These are phyloP conservation scores for Ptychobarbus kaznakovi DNA, from an alignment of 2,797 vertebrate genomes.

Conservation along the genomic window DNA sequence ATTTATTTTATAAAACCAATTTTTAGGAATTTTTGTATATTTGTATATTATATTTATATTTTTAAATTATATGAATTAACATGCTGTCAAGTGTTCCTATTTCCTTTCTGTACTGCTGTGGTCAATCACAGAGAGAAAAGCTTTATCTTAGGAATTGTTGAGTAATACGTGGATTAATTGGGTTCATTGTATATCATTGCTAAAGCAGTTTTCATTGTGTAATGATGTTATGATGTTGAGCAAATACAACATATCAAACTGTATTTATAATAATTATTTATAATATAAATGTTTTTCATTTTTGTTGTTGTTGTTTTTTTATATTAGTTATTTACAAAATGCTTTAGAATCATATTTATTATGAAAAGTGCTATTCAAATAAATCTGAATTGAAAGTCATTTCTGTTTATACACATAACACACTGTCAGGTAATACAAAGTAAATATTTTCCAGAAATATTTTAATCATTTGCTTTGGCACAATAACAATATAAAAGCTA, in stretches of 20 bases:
- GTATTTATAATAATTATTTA: slow-evolving; percentile 1
- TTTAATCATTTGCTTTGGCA: neutral
- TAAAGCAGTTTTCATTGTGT: neutral
- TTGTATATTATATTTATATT: no score
- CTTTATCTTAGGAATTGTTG: neutral
- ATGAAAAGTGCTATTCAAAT: neutral
- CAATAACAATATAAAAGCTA: neutral
- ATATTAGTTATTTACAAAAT: neutral
- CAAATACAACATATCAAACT: no score
- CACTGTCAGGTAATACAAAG: no score
- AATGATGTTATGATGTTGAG: neutral
- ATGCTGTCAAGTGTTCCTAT: no score
- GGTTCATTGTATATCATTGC: neutral
- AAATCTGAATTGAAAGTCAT: neutral
- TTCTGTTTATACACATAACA: neutral
- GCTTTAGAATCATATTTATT: neutral
- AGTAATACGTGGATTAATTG: neutral
- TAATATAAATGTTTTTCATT: neutral
- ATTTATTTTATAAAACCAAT: no score
- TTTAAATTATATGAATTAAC: no score
- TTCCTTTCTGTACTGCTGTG: no score
- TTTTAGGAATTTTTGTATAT: no score
- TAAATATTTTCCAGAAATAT: neutral
- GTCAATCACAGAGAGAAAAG: no score
- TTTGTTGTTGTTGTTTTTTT: no score